phyloP scores from a whole-genome alignment of 2,888 invertebrate species.

The Melieria crassipennis region DNA sequence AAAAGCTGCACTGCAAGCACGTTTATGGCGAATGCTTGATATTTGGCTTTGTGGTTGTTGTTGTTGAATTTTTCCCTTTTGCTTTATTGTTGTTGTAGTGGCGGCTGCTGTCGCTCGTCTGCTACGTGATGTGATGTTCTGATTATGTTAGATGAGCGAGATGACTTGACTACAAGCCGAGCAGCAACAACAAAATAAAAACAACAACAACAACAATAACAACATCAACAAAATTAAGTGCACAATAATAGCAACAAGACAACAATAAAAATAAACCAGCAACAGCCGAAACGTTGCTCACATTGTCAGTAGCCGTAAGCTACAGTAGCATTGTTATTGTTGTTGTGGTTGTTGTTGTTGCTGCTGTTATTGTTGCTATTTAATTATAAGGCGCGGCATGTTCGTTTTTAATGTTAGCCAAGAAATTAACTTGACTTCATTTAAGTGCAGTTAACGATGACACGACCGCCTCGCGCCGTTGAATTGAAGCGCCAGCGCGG shows the following conservation, averaged over 20 bases:
- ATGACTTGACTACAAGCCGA: not conserved
- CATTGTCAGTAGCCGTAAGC: too few relatives aligned
- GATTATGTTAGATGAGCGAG: conserved; percentile 21
- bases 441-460: conserved; percentile 13
- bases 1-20: too few relatives aligned
- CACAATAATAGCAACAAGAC: too few relatives aligned
- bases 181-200: too few relatives aligned
- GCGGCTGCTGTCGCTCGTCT: not conserved
- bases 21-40: not conserved
- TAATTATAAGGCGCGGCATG: conserved; percentile 26
- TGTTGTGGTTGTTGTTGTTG: conserved; percentile 1
- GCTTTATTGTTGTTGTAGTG: not conserved
- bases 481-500: too few relatives aligned
- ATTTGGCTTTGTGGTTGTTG: conserved; percentile 3
- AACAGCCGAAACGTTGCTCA: too few relatives aligned
- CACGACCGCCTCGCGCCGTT: too few relatives aligned
- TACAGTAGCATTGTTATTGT: not conserved
- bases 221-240: too few relatives aligned
- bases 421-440: conserved; percentile 19
- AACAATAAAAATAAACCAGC: too few relatives aligned
- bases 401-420: not conserved
- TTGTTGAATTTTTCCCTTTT: conserved; percentile 6
- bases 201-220: too few relatives aligned
- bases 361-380: conserved; percentile 7
- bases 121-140: conserved; percentile 32